A percentile compares a stretch with the other conserved stretches of the same genome.
phyloP scores from a whole-genome alignment of 2,888 invertebrate species.

The Pseudolycoriella hygida region DNA sequence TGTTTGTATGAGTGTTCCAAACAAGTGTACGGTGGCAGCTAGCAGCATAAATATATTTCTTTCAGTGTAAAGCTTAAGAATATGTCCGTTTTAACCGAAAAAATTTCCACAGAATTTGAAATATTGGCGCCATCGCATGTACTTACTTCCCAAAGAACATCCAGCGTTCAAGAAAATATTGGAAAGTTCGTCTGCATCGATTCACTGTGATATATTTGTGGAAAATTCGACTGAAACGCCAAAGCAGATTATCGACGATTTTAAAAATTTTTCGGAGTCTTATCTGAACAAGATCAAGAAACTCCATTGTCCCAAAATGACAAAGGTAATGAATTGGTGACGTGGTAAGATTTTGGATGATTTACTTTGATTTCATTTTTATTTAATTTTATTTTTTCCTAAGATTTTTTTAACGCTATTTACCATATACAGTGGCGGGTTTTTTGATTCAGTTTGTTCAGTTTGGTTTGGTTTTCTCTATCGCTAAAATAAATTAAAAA shows the following conservation, averaged over 20 bases:
- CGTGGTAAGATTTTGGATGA: not conserved
- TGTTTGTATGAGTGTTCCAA: too few species aligned
- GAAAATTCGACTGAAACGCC: constrained; percentile 33
- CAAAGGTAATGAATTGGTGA: constrained; percentile 31
- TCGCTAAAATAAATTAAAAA: not conserved
- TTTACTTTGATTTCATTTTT: not conserved
- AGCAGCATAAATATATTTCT: too few species aligned
- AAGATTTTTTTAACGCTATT: not conserved
- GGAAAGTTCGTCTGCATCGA: constrained; percentile 40
- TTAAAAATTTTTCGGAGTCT: constrained; percentile 66
- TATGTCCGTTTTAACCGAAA: too few species aligned
- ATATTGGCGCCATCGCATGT: constrained; percentile 83
- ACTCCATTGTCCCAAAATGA: constrained; percentile 49
- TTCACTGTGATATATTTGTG: constrained; percentile 67
- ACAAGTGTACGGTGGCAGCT: too few species aligned
- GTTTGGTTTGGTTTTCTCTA: not conserved
- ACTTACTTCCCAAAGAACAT: constrained; percentile 68
- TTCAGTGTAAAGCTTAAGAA: too few species aligned
- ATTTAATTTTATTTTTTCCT: not conserved
- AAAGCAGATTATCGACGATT: constrained; percentile 44
- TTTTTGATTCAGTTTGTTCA: not conserved
- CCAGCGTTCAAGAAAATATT: constrained; percentile 61
- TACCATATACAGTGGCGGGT: too few species aligned
- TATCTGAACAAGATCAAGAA: constrained; percentile 81
- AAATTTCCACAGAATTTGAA: constrained; percentile 46